Conservation (phyloP, 2,888 invertebrate genomes). For the Hemithea aestivaria region DNA sequence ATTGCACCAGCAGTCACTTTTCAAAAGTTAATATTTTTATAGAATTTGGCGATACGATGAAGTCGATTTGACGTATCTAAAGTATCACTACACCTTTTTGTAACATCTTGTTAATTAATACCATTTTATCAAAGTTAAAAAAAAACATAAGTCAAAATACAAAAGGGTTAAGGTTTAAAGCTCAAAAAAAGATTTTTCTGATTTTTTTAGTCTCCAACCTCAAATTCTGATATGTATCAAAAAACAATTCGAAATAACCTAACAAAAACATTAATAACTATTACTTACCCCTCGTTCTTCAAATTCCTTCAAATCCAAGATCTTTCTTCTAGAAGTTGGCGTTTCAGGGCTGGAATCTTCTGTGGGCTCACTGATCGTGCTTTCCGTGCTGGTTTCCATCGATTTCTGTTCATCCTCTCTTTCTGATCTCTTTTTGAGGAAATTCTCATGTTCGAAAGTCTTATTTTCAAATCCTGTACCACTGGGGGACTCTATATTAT, state of each 20-base stretch:
- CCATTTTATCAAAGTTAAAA: too few species aligned
- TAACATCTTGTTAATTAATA: too few species aligned
- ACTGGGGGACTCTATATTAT: conserved; percentile 67
- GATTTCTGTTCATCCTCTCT: conserved; percentile 53
- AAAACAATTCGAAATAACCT: conserved; percentile 10
- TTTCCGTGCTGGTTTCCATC: conserved; percentile 72
- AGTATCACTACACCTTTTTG: too few species aligned
- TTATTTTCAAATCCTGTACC: conserved; percentile 73
- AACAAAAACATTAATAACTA: conserved; percentile 6
- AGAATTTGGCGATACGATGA: too few species aligned
- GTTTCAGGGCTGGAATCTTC: conserved; percentile 67
- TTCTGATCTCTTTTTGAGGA: conserved; percentile 55
- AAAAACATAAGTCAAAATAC: too few species aligned
- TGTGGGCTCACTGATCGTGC: conserved; percentile 62
- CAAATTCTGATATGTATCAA: too few species aligned
- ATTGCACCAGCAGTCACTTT: too few species aligned
- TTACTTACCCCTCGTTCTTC: conserved; percentile 63
- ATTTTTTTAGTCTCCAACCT: too few species aligned
- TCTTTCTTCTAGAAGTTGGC: conserved; percentile 55
- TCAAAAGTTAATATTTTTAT: too few species aligned
- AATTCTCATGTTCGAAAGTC: conserved; percentile 72
- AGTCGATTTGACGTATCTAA: too few species aligned
- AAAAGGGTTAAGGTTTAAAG: too few species aligned
- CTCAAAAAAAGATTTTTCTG: too few species aligned
- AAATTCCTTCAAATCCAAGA: conserved; percentile 54